phyloP scores from a whole-genome alignment of 1,140 invertebrate species.

The Adoxophyes honmai region DNA sequence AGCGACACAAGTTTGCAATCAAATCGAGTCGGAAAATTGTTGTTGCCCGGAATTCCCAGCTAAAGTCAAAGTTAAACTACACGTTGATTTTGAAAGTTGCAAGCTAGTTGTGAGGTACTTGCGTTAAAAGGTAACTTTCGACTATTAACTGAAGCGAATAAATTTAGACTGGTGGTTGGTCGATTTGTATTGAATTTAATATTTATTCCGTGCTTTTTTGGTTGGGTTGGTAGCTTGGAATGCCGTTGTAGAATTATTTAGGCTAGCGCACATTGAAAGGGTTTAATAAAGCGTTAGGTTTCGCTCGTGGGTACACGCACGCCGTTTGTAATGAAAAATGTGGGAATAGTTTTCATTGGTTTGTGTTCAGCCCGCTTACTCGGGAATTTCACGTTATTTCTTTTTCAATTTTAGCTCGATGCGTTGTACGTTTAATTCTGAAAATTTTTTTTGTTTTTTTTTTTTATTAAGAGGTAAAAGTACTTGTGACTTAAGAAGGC shows the following conservation, averaged over 20 bases:
- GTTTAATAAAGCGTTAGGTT: neutral
- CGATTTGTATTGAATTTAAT: too few species aligned
- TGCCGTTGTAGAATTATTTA: constrained; percentile 1
- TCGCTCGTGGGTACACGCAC: neutral
- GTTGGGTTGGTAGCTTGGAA: neutral
- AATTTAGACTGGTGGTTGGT: neutral
- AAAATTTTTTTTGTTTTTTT: too few species aligned
- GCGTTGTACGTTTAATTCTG: too few species aligned
- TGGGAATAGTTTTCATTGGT: neutral
- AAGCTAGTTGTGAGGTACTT: neutral
- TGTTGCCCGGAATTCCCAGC: constrained; percentile 3
- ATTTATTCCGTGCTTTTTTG: neutral
- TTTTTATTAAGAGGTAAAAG: too few species aligned
- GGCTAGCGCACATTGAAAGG: neutral
- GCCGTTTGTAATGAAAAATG: neutral
- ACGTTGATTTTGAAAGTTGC: constrained; percentile 9
- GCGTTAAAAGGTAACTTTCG: neutral
- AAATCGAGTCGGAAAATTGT: constrained; percentile 8
- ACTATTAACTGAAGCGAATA: neutral
- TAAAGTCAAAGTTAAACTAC: constrained; percentile 4
- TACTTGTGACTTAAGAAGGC: too few species aligned
- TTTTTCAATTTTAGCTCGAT: too few species aligned
- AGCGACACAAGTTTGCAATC: neutral
- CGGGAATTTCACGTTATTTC: too few species aligned
- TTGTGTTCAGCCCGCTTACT: too few species aligned